phyloP scores from a whole-genome alignment of 2,113 vertebrate species.

The Alouatta palliata region DNA sequence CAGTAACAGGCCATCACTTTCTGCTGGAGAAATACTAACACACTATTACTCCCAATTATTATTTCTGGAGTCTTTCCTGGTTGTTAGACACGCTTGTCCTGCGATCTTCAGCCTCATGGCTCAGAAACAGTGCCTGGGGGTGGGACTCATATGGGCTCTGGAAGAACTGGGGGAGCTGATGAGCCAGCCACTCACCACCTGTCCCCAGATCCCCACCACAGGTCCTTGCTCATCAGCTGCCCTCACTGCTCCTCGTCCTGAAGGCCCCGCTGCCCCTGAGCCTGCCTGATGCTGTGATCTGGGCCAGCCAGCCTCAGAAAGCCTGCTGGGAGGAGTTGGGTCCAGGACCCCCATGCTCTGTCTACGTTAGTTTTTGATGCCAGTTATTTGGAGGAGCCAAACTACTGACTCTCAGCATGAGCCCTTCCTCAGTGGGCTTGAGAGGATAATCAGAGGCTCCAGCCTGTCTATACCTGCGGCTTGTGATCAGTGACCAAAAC shows the following conservation, averaged over 20 bases:
- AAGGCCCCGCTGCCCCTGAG: not conserved
- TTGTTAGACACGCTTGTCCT: not conserved
- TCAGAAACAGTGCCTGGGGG: not conserved
- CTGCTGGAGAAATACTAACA: not conserved
- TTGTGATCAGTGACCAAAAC: too few species aligned
- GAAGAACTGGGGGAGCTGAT: not conserved
- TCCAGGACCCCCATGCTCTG: not conserved
- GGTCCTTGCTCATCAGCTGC: not conserved
- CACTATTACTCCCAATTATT: not conserved
- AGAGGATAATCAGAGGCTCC: not conserved
- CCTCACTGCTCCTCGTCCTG: not conserved
- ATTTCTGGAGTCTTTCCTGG: not conserved
- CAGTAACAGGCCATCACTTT: not conserved
- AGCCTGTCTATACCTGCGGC: accelerated
- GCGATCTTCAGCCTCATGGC: not conserved
- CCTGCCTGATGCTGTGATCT: not conserved
- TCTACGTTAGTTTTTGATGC: not conserved
- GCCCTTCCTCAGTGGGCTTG: not conserved
- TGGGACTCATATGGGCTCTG: not conserved
- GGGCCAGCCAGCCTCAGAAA: not conserved
- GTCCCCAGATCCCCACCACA: not conserved
- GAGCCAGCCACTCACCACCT: not conserved
- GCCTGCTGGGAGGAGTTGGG: too few species aligned
- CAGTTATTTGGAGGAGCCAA: not conserved
- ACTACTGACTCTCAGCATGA: not conserved